A percentile compares a stretch with the other conserved stretches of the same genome.
These are phyloP conservation scores for Scaptomyza parva DNA, from an alignment of 2,888 invertebrate species.

Conservation along the genomic window DNA sequence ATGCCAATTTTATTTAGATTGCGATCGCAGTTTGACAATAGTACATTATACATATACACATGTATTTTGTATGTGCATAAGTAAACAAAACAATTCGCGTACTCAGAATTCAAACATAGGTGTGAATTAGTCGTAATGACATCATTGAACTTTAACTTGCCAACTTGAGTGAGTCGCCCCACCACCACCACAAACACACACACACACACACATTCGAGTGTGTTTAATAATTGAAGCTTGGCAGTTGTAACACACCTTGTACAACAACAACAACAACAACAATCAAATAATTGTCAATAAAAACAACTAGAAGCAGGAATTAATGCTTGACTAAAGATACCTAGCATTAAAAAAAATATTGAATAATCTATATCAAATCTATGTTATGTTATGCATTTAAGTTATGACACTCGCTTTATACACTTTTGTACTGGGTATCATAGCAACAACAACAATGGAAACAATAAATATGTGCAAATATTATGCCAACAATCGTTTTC, in stretches of 20 bases:
- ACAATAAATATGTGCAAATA: constrained; percentile 52
- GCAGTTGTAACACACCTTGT: constrained; percentile 71
- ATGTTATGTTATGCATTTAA: too few relatives aligned
- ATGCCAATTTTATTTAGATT: constrained; percentile 63
- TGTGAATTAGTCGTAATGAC: constrained; percentile 81
- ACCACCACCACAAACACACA: too few relatives aligned
- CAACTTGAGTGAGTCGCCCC: constrained; percentile 56
- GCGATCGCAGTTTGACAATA: constrained; percentile 48
- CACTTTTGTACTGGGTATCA: constrained; percentile 25
- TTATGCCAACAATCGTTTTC: constrained; percentile 55
- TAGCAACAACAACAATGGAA: constrained; percentile 1
- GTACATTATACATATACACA: constrained; percentile 7
- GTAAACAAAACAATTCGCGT: constrained; percentile 47
- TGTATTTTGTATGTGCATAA: constrained; percentile 28
- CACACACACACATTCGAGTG: constrained; percentile 26
- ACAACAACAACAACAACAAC: constrained; percentile 37
- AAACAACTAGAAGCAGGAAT: constrained; percentile 22
- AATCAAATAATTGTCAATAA: constrained; percentile 40
- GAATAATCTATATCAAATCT: too few relatives aligned
- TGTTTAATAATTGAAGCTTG: constrained; percentile 71
- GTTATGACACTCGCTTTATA: not conserved
- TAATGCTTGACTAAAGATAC: constrained; percentile 18
- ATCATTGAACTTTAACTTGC: constrained; percentile 80
- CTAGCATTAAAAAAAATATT: constrained; percentile 1
- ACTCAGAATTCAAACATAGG: constrained; percentile 77